Conservation (phyloP, 2,797 vertebrate species). For the Rhinophrynus dorsalis region DNA sequence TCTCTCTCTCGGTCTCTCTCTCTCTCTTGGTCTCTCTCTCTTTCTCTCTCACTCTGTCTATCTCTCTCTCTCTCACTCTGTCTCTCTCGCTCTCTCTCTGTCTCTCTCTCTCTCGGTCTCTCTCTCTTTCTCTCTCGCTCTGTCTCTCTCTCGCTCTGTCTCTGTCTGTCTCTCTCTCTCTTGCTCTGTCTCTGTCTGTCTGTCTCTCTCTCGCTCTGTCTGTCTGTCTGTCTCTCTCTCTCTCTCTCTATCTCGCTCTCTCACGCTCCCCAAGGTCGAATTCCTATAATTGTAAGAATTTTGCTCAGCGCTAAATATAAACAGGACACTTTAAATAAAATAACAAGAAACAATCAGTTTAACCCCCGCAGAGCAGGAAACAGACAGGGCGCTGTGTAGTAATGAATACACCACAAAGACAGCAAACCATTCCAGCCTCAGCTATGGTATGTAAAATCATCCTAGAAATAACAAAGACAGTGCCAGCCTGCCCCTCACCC, state of each 20-base stretch:
- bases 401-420: too few species aligned
- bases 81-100: slow-evolving; percentile 4
- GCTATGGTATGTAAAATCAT: too few species aligned
- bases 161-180: too few species aligned
- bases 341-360: not conserved
- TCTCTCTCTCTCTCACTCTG: slow-evolving; percentile 30
- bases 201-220: too few species aligned
- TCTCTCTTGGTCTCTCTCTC: not conserved
- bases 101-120: not conserved
- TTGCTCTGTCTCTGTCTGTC: not conserved
- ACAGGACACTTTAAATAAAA: not conserved
- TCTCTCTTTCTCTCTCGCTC: not conserved
- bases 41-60: not conserved
- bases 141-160: too few species aligned
- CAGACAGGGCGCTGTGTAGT: too few species aligned
- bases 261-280: slow-evolving; percentile 26
- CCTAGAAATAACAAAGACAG: too few species aligned
- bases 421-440: too few species aligned
- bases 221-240: not conserved
- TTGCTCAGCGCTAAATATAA: slow-evolving; percentile 35
- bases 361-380: not conserved
- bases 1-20: not conserved
- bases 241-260: not conserved
- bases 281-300: slow-evolving; percentile 21
- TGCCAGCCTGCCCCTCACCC: too few species aligned